Evolutionary conservation across 2,888 invertebrate species (phyloP).

Genomic region (Scaptomyza caliginosa): DNA sequence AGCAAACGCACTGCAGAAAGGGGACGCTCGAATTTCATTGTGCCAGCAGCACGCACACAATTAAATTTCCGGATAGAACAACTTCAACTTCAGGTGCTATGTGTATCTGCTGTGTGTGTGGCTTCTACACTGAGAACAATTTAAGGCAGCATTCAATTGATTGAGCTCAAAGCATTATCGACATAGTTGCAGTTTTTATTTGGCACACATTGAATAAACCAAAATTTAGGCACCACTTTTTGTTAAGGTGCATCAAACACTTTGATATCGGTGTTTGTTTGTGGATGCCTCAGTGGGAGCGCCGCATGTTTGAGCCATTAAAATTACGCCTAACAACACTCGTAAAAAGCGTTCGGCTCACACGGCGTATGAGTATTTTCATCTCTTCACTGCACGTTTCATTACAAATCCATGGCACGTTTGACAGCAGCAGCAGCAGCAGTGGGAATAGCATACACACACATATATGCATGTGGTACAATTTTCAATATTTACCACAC

Average conservation of each 20-base stretch:
- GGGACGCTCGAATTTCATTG: constrained; percentile 58
- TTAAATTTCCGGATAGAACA: constrained; percentile 74
- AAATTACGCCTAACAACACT: constrained; percentile 77
- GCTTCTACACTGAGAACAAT: constrained; percentile 12
- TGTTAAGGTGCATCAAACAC: constrained; percentile 36
- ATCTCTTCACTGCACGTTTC: constrained; percentile 65
- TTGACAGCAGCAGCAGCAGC: constrained; percentile 46
- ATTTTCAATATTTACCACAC: constrained; percentile 70
- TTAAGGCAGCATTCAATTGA: background rate
- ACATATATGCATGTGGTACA: constrained; percentile 17
- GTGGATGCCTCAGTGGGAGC: constrained; percentile 20
- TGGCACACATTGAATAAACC: too few species aligned
- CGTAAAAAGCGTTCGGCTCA: constrained; percentile 66
- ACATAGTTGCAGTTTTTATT: too few species aligned
- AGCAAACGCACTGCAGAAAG: background rate
- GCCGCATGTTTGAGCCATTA: constrained; percentile 73
- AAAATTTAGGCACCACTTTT: background rate
- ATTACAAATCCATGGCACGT: constrained; percentile 76
- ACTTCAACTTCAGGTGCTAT: constrained; percentile 57
- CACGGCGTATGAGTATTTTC: constrained; percentile 69
- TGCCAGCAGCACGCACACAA: constrained; percentile 76
- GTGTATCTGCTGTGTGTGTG: constrained; percentile 2
- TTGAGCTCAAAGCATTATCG: too few species aligned
- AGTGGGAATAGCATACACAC: constrained; percentile 25
- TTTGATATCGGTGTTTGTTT: constrained; percentile 55